Percentiles rank a stretch among this genome's conserved stretches.
Conservation (phyloP, 1,140 invertebrate genomes). For the Drosophila sucinea region DNA sequence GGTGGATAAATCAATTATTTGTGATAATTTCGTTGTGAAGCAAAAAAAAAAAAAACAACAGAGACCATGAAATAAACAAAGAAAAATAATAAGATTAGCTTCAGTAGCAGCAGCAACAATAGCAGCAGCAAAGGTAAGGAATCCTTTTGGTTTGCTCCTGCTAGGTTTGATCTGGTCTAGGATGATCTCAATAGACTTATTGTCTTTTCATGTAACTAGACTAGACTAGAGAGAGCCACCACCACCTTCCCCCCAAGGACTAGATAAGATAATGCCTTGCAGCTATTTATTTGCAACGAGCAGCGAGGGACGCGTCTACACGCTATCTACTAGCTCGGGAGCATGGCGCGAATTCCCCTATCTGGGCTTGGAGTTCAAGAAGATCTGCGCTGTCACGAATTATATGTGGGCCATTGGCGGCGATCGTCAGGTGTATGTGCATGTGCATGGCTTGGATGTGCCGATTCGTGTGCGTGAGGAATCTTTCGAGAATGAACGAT, state of each 20-base stretch:
- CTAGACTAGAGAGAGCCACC: background rate
- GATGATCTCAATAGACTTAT: too few species aligned
- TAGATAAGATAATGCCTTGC: slow-evolving; percentile 85
- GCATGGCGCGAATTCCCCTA: slow-evolving; percentile 94
- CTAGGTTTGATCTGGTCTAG: background rate
- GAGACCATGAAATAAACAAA: slow-evolving; percentile 2
- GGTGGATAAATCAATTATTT: slow-evolving; percentile 51
- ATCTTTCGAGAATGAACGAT: slow-evolving; percentile 96
- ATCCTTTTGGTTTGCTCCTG: background rate
- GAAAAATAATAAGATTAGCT: background rate
- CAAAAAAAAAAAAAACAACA: slow-evolving; percentile 5
- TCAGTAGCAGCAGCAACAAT: background rate
- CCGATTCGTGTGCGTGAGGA: slow-evolving; percentile 95
- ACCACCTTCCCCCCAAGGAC: background rate
- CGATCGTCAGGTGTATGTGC: slow-evolving; percentile 95
- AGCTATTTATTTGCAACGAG: slow-evolving; percentile 93
- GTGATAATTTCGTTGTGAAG: slow-evolving; percentile 12
- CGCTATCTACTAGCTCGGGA: slow-evolving; percentile 89
- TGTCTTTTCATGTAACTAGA: background rate
- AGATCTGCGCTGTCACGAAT: slow-evolving; percentile 91
- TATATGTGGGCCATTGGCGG: slow-evolving; percentile 96
- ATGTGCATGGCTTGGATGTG: slow-evolving; percentile 93
- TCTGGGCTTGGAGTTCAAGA: slow-evolving; percentile 93
- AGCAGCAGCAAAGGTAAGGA: background rate
- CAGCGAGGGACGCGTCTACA: slow-evolving; percentile 93